Base-by-base conservation (phyloP, 2,888 invertebrate genomes). In the Chamaedrilus cognettii region DNA sequence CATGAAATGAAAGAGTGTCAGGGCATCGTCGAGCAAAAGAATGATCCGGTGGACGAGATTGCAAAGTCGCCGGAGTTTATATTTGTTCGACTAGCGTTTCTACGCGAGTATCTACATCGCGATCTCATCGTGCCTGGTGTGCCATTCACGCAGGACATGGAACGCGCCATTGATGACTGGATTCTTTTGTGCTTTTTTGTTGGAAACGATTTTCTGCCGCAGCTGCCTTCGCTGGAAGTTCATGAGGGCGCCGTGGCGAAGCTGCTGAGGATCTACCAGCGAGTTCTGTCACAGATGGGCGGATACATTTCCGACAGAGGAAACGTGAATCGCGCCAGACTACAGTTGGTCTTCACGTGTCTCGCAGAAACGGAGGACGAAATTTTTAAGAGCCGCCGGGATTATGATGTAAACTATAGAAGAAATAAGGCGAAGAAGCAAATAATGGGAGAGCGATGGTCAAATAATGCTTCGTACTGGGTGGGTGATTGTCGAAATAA, bases 101-200 rank as follows among this genome's bases (percentile, higher is more conserved):
- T 99, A 31, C 86, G 96, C 34, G 98, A 99, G 84, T 99, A 99
- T 84, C 86, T 99, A 31, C 92, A 92, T 81, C 88, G 88, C 78
- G 97, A 98, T 74, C 86, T 98, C 64, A 83, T 85, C 75, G 97
- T 98, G 94, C 71, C 75, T 28, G 92, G 93, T 83, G 87, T 98
- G 50, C 96, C 97, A 2, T 98, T 99, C 84, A 86, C 88, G 60
- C 98, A 94, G 83, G 94, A 96, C 81, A 93, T 99, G 83, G 99
- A 99, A 82, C 78, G 98, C 65, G 95, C 91, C 0, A 83, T 99
- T 23, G 99, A 99, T 81, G 99, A 99, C 85, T 99, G 98, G 98
- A 98, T 89, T 23, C 88, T 89, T 77, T 96, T 99, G 95, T 99
- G 99, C 82, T 99, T 99, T 86, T 99, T 99, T 85, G 97, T 98